These are phyloP conservation scores for Drosophila kanapiae DNA, from an alignment of 1,140 invertebrate genomes.

Conservation along the genomic window DNA sequence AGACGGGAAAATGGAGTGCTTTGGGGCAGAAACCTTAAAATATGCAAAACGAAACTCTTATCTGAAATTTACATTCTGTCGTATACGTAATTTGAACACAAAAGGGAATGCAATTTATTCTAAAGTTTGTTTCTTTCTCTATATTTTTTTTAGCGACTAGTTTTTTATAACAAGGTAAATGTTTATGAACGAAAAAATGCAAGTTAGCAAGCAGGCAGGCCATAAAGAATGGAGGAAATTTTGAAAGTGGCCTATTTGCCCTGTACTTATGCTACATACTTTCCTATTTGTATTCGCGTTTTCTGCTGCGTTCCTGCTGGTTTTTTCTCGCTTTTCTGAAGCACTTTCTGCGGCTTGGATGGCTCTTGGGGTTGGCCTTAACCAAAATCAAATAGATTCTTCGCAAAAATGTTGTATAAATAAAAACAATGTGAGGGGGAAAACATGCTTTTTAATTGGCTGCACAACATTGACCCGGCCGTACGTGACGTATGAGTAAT, in stretches of 20 bases:
- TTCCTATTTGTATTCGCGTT: slow-evolving; percentile 18
- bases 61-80: slow-evolving; percentile 40
- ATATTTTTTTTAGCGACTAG: slow-evolving; percentile 13
- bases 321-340: slow-evolving; percentile 1
- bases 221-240: slow-evolving; percentile 7
- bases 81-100: slow-evolving; percentile 39
- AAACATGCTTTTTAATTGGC: slow-evolving; percentile 33
- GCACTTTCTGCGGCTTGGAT: slow-evolving; percentile 9
- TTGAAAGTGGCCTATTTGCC: slow-evolving; percentile 28
- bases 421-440: slow-evolving; percentile 35
- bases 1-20: slow-evolving; percentile 1
- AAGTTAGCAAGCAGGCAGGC: slow-evolving; percentile 5
- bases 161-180: slow-evolving; percentile 31
- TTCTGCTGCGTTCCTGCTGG: no score
- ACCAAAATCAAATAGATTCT: slow-evolving; percentile 39
- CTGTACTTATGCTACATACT: slow-evolving; percentile 17
- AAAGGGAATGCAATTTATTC: slow-evolving; percentile 33
- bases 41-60: slow-evolving; percentile 38
- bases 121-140: slow-evolving; percentile 12
- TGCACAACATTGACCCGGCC: slow-evolving; percentile 45
- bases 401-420: slow-evolving; percentile 40
- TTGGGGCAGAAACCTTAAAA: slow-evolving; percentile 13
- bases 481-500: slow-evolving; percentile 51
- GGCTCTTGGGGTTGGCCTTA: slow-evolving; percentile 15
- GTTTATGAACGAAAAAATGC: slow-evolving; percentile 11